phyloP scores from a whole-genome alignment of 2,888 invertebrate species.

The Dorcus hopei region DNA sequence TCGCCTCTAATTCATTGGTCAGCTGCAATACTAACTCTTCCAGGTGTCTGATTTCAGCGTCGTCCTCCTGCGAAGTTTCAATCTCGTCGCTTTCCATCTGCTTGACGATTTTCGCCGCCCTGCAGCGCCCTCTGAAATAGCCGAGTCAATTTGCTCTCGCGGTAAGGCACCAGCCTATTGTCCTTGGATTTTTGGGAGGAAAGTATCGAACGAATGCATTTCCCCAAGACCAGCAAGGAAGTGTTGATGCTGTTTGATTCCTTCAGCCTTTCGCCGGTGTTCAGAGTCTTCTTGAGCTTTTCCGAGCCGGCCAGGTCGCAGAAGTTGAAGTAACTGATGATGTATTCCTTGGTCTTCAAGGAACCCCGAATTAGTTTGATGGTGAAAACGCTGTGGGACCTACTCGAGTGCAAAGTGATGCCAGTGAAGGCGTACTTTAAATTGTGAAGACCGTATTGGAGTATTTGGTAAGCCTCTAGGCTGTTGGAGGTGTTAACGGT shows the following conservation, averaged over 20 bases:
- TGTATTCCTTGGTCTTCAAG: background rate
- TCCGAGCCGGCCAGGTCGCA: conserved; percentile 93
- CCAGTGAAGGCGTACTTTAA: conserved; percentile 74
- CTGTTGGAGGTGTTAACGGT: conserved; percentile 52
- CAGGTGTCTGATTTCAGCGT: background rate
- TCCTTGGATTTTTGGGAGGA: conserved; percentile 39
- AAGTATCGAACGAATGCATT: conserved; percentile 66
- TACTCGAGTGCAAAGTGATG: conserved; percentile 77
- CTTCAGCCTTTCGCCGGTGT: conserved; percentile 67
- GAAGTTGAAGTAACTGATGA: conserved; percentile 53
- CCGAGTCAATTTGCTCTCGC: conserved; percentile 88
- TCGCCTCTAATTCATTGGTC: conserved; percentile 2
- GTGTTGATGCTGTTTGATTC: conserved; percentile 89
- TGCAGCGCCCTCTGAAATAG: conserved; percentile 75
- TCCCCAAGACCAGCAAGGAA: conserved; percentile 81
- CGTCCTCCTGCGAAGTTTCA: background rate
- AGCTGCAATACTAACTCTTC: background rate
- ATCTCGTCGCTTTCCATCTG: background rate
- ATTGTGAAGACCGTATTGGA: conserved; percentile 73
- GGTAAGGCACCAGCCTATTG: conserved; percentile 53
- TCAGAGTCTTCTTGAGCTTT: conserved; percentile 69
- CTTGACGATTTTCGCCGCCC: conserved; percentile 37
- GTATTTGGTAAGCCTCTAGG: conserved; percentile 75
- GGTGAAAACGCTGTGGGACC: conserved; percentile 87
- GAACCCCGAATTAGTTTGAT: conserved; percentile 66